These are phyloP conservation scores for Macheiramphus alcinus DNA, from an alignment of 2,113 vertebrate species.

Conservation along the genomic window DNA sequence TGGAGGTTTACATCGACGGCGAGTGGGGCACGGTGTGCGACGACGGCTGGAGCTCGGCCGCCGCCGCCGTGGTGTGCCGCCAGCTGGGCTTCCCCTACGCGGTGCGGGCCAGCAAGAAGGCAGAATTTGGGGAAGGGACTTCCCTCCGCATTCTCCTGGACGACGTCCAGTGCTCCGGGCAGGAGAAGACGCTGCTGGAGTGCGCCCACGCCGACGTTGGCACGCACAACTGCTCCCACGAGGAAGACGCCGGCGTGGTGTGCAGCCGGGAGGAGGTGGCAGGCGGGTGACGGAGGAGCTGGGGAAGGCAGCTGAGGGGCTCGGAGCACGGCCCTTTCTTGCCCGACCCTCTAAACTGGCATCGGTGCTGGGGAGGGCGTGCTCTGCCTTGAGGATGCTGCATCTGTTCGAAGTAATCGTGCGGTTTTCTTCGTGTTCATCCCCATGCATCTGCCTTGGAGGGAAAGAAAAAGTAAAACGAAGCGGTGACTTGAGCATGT, in stretches of 20 bases:
- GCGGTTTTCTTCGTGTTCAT: not conserved
- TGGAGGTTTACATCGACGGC: slow-evolving; percentile 81
- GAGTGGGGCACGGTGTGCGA: slow-evolving; percentile 93
- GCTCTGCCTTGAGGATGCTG: not conserved
- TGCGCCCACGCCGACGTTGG: slow-evolving; percentile 80
- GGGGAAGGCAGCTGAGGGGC: not conserved
- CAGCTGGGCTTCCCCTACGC: slow-evolving; percentile 84
- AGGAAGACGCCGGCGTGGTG: slow-evolving; percentile 90
- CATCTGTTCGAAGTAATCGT: not conserved
- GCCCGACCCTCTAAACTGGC: not conserved
- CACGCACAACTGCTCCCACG: slow-evolving; percentile 84
- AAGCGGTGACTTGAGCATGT: not conserved
- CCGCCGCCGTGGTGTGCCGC: slow-evolving; percentile 83
- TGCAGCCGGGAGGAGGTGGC: slow-evolving; percentile 72
- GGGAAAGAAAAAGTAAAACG: not conserved
- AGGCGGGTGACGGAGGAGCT: not conserved
- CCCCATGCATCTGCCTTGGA: not conserved
- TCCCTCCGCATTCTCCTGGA: slow-evolving; percentile 84
- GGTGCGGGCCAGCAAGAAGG: slow-evolving; percentile 80
- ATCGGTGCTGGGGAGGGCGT: not conserved
- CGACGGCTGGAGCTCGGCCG: slow-evolving; percentile 79
- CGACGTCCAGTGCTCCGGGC: slow-evolving; percentile 83
- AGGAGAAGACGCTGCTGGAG: slow-evolving; percentile 81
- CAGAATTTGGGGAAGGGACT: slow-evolving; percentile 85
- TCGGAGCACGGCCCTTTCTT: not conserved